A percentile compares a stretch with the other conserved stretches of the same genome.
Evolutionary conservation across 2,888 invertebrate species (phyloP).

Genomic region (Drosophila melanosoma): DNA sequence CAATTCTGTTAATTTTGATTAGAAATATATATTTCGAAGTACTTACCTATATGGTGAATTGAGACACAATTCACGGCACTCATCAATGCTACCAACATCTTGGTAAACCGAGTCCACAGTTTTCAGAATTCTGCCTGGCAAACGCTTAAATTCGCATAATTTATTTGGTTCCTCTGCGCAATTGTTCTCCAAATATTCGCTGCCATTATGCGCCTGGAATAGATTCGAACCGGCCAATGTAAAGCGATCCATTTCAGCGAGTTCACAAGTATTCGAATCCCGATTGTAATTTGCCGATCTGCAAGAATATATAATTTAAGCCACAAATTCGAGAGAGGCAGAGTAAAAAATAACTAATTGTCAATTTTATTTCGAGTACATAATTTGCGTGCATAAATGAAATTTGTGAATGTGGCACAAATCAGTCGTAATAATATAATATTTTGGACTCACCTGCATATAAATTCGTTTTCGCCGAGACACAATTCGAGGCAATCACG

Average conservation of each 20-base stretch:
- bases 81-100: constrained; percentile 93
- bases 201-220: constrained; percentile 89
- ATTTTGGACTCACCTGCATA: constrained; percentile 91
- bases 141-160: constrained; percentile 96
- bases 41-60: constrained; percentile 91
- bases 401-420: not conserved
- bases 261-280: constrained; percentile 94
- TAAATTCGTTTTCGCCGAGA: constrained; percentile 95
- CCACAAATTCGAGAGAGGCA: not conserved
- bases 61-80: constrained; percentile 94
- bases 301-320: constrained; percentile 78
- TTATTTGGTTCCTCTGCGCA: constrained; percentile 97
- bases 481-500: constrained; percentile 96
- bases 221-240: constrained; percentile 94
- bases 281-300: constrained; percentile 95
- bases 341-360: not conserved
- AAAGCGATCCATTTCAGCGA: constrained; percentile 96
- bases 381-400: not conserved
- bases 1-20: not conserved
- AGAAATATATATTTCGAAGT: not conserved
- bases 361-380: not conserved
- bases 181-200: constrained; percentile 95
- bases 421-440: not conserved
- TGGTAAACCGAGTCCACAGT: constrained; percentile 97
- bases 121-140: constrained; percentile 94